These are phyloP conservation scores for Alviniconcha marisindica DNA, from an alignment of 1,140 invertebrate species.

Conservation along the genomic window DNA sequence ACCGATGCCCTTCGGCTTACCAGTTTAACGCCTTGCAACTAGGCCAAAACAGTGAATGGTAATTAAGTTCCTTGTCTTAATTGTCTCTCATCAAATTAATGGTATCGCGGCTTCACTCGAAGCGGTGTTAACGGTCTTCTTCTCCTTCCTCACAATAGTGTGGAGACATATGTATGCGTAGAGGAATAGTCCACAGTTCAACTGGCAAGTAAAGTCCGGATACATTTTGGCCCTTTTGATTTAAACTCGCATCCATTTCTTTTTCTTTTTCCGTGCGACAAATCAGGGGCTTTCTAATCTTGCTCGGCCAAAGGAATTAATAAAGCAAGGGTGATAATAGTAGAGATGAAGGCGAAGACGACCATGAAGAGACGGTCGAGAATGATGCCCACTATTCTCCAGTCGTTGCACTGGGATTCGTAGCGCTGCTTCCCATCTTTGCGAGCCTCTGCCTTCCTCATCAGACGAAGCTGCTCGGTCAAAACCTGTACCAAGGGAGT, in stretches of 20 bases:
- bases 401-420: constrained; percentile 51
- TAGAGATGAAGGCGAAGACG: constrained; percentile 54
- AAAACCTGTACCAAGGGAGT: constrained; percentile 41
- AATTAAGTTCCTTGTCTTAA: too few relatives aligned
- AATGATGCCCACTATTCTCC: constrained; percentile 58
- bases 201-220: not conserved
- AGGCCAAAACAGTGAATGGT: too few relatives aligned
- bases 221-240: too few relatives aligned
- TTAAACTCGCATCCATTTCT: too few relatives aligned
- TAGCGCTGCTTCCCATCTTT: constrained; percentile 43
- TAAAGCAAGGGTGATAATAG: constrained; percentile 51
- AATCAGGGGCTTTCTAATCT: not conserved
- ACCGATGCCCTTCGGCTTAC: too few relatives aligned
- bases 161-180: not conserved
- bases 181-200: not conserved
- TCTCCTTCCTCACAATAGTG: not conserved
- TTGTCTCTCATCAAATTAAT: too few relatives aligned
- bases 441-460: constrained; percentile 48
- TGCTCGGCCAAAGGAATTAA: constrained; percentile 38
- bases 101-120: too few relatives aligned
- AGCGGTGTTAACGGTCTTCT: too few relatives aligned
- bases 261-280: not conserved
- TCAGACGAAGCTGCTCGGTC: constrained; percentile 42
- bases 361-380: constrained; percentile 62
- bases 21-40: too few relatives aligned